These are phyloP conservation scores for Caenorhabditis panamensis DNA, from an alignment of 2,888 invertebrate species.

Conservation along the genomic window DNA sequence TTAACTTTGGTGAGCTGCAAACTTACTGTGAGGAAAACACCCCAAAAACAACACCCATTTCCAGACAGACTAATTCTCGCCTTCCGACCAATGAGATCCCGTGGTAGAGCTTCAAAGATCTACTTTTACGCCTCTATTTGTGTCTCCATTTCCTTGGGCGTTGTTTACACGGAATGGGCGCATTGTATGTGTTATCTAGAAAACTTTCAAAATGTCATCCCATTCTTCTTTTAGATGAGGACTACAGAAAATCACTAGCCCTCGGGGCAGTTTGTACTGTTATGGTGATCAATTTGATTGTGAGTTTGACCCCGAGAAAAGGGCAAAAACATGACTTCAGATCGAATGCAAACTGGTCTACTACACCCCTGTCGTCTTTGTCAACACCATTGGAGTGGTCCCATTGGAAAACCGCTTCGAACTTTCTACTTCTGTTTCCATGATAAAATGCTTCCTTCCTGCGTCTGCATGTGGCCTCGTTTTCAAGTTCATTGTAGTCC, in stretches of 20 bases:
- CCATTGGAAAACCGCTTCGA: conserved; percentile 33
- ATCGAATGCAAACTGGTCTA: conserved; percentile 33
- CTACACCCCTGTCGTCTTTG: conserved; percentile 34
- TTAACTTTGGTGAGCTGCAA: conserved; percentile 40
- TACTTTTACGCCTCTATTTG: conserved; percentile 9
- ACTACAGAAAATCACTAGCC: conserved; percentile 34
- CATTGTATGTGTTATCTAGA: too few species aligned
- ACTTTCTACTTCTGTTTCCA: conserved; percentile 34
- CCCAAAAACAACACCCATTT: neutral
- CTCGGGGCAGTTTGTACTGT: conserved; percentile 19
- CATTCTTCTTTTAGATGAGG: conserved; percentile 48
- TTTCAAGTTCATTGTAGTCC: conserved; percentile 28
- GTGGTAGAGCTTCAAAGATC: conserved; percentile 17
- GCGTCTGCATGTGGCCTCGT: conserved; percentile 27
- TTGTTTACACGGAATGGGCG: conserved; percentile 19
- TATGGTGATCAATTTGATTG: conserved; percentile 25
- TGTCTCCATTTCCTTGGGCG: conserved; percentile 16
- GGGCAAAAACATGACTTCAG: too few species aligned
- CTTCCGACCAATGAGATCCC: conserved; percentile 18
- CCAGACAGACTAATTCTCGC: conserved; percentile 37
- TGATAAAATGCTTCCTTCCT: conserved; percentile 41
- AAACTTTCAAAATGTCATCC: too few species aligned
- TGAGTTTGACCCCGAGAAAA: too few species aligned
- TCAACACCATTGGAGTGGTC: conserved; percentile 31
- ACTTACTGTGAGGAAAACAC: too few species aligned